Evolutionary conservation across 2,113 vertebrate genomes (phyloP).

Genomic region (Sturnira hondurensis): DNA sequence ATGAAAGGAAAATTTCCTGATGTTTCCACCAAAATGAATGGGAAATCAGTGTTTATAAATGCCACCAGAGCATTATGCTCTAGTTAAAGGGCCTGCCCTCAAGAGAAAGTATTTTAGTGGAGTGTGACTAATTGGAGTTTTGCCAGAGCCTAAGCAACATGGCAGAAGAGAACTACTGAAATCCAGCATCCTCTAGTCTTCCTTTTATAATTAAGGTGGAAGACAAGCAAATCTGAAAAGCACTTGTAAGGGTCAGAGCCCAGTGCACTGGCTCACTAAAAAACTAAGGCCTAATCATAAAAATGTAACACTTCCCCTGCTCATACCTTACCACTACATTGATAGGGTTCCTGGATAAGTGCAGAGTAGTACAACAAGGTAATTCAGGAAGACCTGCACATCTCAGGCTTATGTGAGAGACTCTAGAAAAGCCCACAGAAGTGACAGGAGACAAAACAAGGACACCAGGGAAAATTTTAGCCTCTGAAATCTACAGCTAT

Average conservation of each 20-base stretch:
- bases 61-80: not conserved
- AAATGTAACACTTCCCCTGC: not conserved
- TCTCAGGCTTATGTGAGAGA: not conserved
- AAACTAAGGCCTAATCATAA: not conserved
- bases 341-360: too few species aligned
- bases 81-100: not conserved
- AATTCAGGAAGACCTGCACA: not conserved
- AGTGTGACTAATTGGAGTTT: not conserved
- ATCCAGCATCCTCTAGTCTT: too few species aligned
- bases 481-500: not conserved
- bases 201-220: not conserved
- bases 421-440: not conserved
- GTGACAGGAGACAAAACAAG: not conserved
- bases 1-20: not conserved
- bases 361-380: not conserved
- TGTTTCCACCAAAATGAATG: not conserved
- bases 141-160: not conserved
- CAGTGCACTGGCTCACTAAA: not conserved
- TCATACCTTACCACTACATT: too few species aligned
- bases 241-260: not conserved
- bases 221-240: not conserved
- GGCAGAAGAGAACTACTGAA: not conserved
- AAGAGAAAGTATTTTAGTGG: not conserved
- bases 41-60: not conserved
- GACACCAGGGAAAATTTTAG: not conserved